Percentiles rank a stretch among this genome's conserved stretches.
Conservation (phyloP, 2,888 invertebrate genomes). For the Cactoblastis cactorum region DNA sequence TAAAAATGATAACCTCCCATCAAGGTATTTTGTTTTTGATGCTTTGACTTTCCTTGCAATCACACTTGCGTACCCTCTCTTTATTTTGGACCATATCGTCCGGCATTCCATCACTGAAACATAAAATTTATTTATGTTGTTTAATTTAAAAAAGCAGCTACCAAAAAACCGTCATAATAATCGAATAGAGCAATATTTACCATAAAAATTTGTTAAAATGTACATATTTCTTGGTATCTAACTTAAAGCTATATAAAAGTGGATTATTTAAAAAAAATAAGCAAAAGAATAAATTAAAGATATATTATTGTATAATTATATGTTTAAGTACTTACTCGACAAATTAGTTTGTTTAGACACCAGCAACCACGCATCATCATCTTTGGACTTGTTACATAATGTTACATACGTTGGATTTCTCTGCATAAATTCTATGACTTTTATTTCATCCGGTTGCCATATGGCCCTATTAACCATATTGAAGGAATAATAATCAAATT, state of each 20-base stretch:
- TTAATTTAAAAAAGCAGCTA: too few species aligned
- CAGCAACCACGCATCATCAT: background rate
- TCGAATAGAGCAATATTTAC: background rate
- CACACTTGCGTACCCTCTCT: background rate
- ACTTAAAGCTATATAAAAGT: too few species aligned
- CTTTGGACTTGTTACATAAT: background rate
- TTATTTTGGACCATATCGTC: background rate
- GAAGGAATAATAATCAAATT: background rate
- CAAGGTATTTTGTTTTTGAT: background rate
- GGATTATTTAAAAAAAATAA: too few species aligned
- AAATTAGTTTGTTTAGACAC: background rate
- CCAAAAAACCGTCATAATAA: too few species aligned
- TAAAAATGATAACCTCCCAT: constrained; percentile 5
- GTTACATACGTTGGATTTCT: background rate
- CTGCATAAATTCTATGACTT: background rate
- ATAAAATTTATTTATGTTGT: background rate
- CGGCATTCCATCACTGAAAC: background rate
- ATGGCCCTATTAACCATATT: background rate
- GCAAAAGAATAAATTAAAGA: too few species aligned
- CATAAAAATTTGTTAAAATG: too few species aligned
- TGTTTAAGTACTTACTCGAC: background rate
- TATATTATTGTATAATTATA: too few species aligned
- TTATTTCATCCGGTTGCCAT: background rate
- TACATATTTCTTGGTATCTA: too few species aligned
- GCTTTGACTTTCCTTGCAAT: background rate